Conservation (phyloP, 1,140 invertebrate genomes). For the Drosophila busckii region DNA sequence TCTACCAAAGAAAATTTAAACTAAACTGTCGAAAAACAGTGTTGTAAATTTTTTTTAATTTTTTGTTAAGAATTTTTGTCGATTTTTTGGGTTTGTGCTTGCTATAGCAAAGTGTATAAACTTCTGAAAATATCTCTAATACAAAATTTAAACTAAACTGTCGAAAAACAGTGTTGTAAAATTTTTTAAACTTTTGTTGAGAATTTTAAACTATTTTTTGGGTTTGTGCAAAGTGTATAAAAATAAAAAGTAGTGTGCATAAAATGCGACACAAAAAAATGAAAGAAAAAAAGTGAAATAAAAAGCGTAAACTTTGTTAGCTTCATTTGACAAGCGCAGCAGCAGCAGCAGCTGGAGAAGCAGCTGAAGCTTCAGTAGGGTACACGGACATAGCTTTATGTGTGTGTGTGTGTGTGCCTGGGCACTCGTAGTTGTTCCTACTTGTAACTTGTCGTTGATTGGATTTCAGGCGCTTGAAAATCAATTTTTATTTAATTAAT, state of each 20-base stretch:
- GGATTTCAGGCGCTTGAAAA: constrained; percentile 72
- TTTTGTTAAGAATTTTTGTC: too few relatives aligned
- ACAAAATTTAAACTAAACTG: too few relatives aligned
- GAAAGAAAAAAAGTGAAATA: constrained; percentile 37
- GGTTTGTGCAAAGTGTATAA: constrained; percentile 4
- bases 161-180: too few relatives aligned
- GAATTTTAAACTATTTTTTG: too few relatives aligned
- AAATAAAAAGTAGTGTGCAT: constrained; percentile 9
- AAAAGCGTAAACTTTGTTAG: constrained; percentile 72
- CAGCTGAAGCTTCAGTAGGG: neutral
- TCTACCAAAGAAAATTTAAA: too few relatives aligned
- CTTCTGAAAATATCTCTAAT: too few relatives aligned
- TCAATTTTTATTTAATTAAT: constrained; percentile 77
- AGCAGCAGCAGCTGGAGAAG: constrained; percentile 12
- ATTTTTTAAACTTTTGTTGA: too few relatives aligned
- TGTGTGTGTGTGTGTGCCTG: too few relatives aligned
- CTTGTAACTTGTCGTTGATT: constrained; percentile 68
- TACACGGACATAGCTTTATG: constrained; percentile 42
- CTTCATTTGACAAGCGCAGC: constrained; percentile 65
- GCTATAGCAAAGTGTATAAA: too few relatives aligned
- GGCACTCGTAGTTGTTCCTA: constrained; percentile 45
- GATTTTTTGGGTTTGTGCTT: too few relatives aligned
- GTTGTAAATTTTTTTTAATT: too few relatives aligned
- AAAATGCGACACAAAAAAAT: constrained; percentile 2
- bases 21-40: too few relatives aligned